Conservation (phyloP, 2,113 vertebrate species). For the Dinomys branickii region DNA sequence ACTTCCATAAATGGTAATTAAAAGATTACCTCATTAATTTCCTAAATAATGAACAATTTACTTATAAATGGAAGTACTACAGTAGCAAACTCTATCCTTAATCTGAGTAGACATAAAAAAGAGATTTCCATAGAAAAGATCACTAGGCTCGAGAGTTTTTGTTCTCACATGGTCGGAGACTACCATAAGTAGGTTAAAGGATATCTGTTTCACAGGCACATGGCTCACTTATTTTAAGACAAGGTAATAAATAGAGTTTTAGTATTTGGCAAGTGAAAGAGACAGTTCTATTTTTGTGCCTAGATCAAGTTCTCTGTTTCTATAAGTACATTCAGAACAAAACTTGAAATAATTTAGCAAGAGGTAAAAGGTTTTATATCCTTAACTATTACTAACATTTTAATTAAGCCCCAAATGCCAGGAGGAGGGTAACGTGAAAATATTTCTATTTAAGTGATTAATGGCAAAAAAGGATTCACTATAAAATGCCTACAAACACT, state of each 20-base stretch:
- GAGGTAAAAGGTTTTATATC: slow-evolving; percentile 53
- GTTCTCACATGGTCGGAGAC: background rate
- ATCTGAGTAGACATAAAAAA: background rate
- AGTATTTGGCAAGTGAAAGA: slow-evolving; percentile 57
- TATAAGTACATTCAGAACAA: slow-evolving; percentile 64
- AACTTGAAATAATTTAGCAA: slow-evolving; percentile 53
- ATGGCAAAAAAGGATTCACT: slow-evolving; percentile 37
- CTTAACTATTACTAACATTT: slow-evolving; percentile 45
- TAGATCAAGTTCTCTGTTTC: slow-evolving; percentile 72
- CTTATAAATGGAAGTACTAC: background rate
- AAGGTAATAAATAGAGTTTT: slow-evolving; percentile 40
- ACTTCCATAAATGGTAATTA: slow-evolving; percentile 30
- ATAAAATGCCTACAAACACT: slow-evolving; percentile 63
- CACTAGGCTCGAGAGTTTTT: background rate
- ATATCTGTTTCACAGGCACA: slow-evolving; percentile 42
- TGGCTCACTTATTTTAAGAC: slow-evolving; percentile 72
- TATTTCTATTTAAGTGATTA: slow-evolving; percentile 56
- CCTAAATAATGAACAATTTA: slow-evolving; percentile 35
- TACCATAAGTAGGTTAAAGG: background rate
- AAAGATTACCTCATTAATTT: slow-evolving; percentile 33
- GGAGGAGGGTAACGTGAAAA: slow-evolving; percentile 49
- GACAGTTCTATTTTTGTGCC: slow-evolving; percentile 68
- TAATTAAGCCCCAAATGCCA: slow-evolving; percentile 36
- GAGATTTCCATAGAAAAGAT: background rate
- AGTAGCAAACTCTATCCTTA: background rate